Evolutionary conservation across 2,797 vertebrate species (phyloP), one percentile per base, ranked within the genome.

Genomic region (Novumbra hubbsi): DNA sequence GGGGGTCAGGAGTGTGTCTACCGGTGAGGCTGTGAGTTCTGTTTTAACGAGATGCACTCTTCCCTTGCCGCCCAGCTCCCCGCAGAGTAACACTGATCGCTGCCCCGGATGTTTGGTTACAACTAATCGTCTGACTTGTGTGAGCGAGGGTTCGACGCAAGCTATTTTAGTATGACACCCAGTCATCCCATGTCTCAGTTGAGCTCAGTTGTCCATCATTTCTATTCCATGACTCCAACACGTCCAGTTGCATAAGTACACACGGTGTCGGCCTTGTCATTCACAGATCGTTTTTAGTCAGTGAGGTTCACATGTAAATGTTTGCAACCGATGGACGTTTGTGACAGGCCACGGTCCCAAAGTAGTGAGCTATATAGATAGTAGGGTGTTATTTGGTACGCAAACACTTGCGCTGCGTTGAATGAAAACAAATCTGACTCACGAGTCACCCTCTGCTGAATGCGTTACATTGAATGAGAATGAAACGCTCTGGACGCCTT

Each of bases 1-100:
- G 48, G 70, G 74, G 67, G 74, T 66, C 71, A 78, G 70, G 57
- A 62, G 64, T 38, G 27, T 67, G 32, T 34, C 32, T 38, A 67
- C 38, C 32, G 45, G 7, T 67, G 28, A 64, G 65, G 38, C 11
- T 3, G 17, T 66, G 28, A 38, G 8, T 19, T 30, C 17, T 19
- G 38, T n/a, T 41, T 5, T 19, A 12, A 68, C 21, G 38, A 8
- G 34, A 24, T 68, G 34, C 9, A 11, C 65, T n/a, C 65, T 67
- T 34, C 5, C 65, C 34, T 64, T 32, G 15, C 32, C 15, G 32
- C 24, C 24, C 24, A 8, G 30, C 4, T 15, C 27, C 62, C 62
- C 17, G 5, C 28, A 64, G 62, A 64, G 62, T 32, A 32, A 15
- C 15, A 30, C 30, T 16, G 30, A 16, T 34, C 15, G 34, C 15